A percentile compares a stretch with the other conserved stretches of the same genome.
Evolutionary conservation across 2,797 vertebrate species (phyloP).

Genomic region (Crenichthys baileyi): DNA sequence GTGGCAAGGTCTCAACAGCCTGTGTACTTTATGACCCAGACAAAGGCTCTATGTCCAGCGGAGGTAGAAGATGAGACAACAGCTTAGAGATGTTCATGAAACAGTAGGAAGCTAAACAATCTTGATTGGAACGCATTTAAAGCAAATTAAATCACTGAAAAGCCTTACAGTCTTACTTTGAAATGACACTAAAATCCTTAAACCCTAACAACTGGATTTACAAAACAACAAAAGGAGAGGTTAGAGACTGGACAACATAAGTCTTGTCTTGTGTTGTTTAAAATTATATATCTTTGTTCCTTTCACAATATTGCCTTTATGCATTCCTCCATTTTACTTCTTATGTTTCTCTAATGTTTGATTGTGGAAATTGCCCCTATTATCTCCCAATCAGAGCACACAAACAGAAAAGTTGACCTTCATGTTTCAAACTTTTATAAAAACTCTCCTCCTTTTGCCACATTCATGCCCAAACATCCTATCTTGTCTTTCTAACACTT

Average conservation of each 20-base stretch:
- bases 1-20: too few species aligned
- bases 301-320: slow-evolving; percentile 24
- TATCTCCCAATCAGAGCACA: slow-evolving; percentile 46
- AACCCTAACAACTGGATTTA: not conserved
- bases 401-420: slow-evolving; percentile 58
- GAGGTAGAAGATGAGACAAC: too few species aligned
- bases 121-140: not conserved
- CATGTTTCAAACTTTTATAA: slow-evolving; percentile 49
- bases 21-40: too few species aligned
- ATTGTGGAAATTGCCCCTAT: slow-evolving; percentile 60
- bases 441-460: slow-evolving; percentile 35
- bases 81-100: not conserved
- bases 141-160: not conserved
- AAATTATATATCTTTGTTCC: slow-evolving; percentile 20
- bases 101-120: not conserved
- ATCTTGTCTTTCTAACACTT: slow-evolving; percentile 33
- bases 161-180: not conserved
- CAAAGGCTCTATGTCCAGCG: too few species aligned
- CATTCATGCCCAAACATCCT: slow-evolving; percentile 48
- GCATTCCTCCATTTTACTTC: slow-evolving; percentile 33
- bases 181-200: not conserved
- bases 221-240: not conserved
- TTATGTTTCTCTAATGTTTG: not conserved
- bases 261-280: not conserved
- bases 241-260: not conserved